Conservation (phyloP, 1,140 invertebrate genomes). For the Gonatopus flavifemur region DNA sequence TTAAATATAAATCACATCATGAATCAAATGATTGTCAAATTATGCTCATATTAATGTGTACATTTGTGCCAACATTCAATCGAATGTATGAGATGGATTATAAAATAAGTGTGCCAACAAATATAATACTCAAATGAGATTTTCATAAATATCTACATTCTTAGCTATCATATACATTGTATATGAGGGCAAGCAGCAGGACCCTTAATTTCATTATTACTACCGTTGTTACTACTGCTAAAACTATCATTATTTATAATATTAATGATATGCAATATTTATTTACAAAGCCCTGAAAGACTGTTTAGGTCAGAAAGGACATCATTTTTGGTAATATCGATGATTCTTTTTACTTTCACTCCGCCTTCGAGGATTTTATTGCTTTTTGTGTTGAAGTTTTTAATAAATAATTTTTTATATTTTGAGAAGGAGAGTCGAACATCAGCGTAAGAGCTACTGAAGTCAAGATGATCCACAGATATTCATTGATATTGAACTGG, state of each 20-base stretch:
- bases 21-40: too few species aligned
- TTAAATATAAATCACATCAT: too few species aligned
- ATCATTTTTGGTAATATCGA: slow-evolving; percentile 5
- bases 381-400: slow-evolving; percentile 26
- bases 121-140: too few species aligned
- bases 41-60: too few species aligned
- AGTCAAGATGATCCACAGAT: slow-evolving; percentile 59
- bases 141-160: too few species aligned
- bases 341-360: slow-evolving; percentile 14
- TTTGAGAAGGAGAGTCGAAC: slow-evolving; percentile 70
- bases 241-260: too few species aligned
- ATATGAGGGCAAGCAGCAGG: slow-evolving; percentile 42
- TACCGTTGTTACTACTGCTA: background rate
- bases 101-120: too few species aligned
- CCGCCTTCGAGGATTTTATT: slow-evolving; percentile 30
- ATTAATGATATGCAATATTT: slow-evolving; percentile 11
- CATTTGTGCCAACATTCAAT: too few species aligned
- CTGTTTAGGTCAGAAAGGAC: slow-evolving; percentile 1
- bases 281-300: slow-evolving; percentile 30
- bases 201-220: slow-evolving; percentile 21
- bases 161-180: slow-evolving; percentile 44
- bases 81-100: too few species aligned
- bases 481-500: slow-evolving; percentile 63
- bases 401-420: slow-evolving; percentile 61
- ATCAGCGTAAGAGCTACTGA: slow-evolving; percentile 66